Percentiles rank a stretch among this genome's conserved stretches.
Evolutionary conservation across 2,113 vertebrate species (phyloP).

Genomic region (Garra rufa): DNA sequence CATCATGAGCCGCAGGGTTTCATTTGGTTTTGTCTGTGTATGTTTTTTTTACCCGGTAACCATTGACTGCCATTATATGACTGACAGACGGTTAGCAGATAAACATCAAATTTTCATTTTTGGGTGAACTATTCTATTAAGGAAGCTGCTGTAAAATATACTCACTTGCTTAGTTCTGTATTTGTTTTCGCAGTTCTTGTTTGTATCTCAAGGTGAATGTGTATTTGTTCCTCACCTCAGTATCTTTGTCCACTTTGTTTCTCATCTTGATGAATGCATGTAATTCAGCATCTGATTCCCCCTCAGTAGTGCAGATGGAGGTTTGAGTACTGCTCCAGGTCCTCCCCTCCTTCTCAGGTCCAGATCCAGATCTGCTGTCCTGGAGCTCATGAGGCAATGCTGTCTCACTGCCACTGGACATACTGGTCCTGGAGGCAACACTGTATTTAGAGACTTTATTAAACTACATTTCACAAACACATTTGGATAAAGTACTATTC

Average conservation of each 20-base stretch:
- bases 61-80: no score
- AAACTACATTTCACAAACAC: neutral
- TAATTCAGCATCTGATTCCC: conserved; percentile 81
- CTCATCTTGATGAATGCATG: conserved; percentile 85
- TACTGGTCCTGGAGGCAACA: conserved; percentile 43
- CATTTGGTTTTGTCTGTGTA: no score
- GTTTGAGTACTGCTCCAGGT: conserved; percentile 58
- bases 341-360: conserved; percentile 75
- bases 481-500: neutral
- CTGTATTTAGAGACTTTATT: conserved; percentile 36
- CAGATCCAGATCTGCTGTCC: conserved; percentile 73
- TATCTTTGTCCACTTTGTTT: conserved; percentile 79
- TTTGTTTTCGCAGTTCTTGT: neutral
- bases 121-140: no score
- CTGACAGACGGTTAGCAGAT: no score
- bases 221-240: conserved; percentile 74
- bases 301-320: conserved; percentile 66
- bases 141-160: neutral
- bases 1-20: no score
- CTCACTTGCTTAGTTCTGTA: neutral
- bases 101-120: no score
- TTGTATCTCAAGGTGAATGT: neutral
- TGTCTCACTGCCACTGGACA: conserved; percentile 63
- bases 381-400: conserved; percentile 40
- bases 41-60: no score